phyloP scores from a whole-genome alignment of 2,888 invertebrate species.

The Beris morrisii region DNA sequence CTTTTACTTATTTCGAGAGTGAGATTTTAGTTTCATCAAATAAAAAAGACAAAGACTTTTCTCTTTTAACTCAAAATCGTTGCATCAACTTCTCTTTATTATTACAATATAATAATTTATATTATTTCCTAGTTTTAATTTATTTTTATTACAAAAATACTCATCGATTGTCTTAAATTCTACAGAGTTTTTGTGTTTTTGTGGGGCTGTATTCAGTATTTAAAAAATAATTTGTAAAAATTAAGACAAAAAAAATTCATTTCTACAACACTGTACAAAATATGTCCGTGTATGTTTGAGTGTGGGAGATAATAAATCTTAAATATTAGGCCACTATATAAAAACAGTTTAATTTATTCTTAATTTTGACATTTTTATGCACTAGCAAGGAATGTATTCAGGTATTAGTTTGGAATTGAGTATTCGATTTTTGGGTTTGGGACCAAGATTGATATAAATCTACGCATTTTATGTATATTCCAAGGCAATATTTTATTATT shows the following conservation, averaged over 20 bases:
- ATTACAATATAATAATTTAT: slow-evolving; percentile 1
- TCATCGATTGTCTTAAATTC: slow-evolving; percentile 31
- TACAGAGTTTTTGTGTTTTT: slow-evolving; percentile 15
- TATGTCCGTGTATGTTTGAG: too few relatives aligned
- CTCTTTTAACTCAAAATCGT: slow-evolving; percentile 14
- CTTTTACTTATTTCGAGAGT: too few relatives aligned
- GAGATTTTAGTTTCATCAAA: too few relatives aligned
- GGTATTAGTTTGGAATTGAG: neutral
- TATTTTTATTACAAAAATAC: slow-evolving; percentile 24
- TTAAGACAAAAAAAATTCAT: slow-evolving; percentile 7
- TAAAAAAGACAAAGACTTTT: too few relatives aligned
- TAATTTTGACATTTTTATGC: too few relatives aligned
- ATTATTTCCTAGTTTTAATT: slow-evolving; percentile 13
- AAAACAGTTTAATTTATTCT: too few relatives aligned
- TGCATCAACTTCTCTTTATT: slow-evolving; percentile 18
- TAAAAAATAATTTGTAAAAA: slow-evolving; percentile 9
- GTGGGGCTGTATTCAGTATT: neutral
- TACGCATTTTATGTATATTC: slow-evolving; percentile 17
- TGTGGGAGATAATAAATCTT: too few relatives aligned
- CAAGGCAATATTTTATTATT: slow-evolving; percentile 31
- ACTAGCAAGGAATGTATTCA: too few relatives aligned
- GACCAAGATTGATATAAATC: neutral
- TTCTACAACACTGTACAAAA: too few relatives aligned
- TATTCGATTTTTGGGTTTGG: neutral
- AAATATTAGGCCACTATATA: too few relatives aligned